Evolutionary conservation across 2,888 invertebrate species (phyloP).

Genomic region (Drosophila histrio): DNA sequence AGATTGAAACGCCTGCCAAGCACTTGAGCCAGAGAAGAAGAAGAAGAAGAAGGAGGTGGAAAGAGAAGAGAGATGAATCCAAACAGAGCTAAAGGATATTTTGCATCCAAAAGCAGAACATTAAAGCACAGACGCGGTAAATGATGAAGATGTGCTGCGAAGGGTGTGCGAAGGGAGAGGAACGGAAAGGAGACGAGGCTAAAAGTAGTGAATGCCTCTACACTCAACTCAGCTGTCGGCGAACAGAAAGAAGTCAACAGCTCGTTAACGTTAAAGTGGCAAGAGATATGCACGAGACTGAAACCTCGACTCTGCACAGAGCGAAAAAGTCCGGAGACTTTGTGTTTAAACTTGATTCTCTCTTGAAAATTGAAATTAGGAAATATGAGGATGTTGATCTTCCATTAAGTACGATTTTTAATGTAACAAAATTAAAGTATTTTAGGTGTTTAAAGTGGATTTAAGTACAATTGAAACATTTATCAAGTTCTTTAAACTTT

Average conservation of each 20-base stretch:
- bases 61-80: background rate
- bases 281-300: conserved; percentile 72
- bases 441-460: too few species aligned
- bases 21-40: conserved; percentile 6
- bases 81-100: conserved; percentile 39
- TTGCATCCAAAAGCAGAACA: conserved; percentile 29
- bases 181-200: background rate
- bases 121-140: conserved; percentile 37
- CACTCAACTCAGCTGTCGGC: conserved; percentile 68
- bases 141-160: conserved; percentile 47
- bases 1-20: conserved; percentile 56
- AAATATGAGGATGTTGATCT: too few species aligned
- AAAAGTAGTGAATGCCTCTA: conserved; percentile 29
- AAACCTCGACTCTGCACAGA: conserved; percentile 10
- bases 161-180: conserved; percentile 8
- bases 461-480: too few species aligned
- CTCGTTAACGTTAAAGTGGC: conserved; percentile 80
- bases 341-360: too few species aligned
- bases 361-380: too few species aligned
- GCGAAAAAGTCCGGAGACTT: too few species aligned
- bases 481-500: too few species aligned
- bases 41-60: background rate
- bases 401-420: too few species aligned
- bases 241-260: conserved; percentile 78
- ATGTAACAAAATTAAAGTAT: too few species aligned